Evolutionary conservation across 2,888 invertebrate species (phyloP).

Genomic region (Dolomedes plantarius): DNA sequence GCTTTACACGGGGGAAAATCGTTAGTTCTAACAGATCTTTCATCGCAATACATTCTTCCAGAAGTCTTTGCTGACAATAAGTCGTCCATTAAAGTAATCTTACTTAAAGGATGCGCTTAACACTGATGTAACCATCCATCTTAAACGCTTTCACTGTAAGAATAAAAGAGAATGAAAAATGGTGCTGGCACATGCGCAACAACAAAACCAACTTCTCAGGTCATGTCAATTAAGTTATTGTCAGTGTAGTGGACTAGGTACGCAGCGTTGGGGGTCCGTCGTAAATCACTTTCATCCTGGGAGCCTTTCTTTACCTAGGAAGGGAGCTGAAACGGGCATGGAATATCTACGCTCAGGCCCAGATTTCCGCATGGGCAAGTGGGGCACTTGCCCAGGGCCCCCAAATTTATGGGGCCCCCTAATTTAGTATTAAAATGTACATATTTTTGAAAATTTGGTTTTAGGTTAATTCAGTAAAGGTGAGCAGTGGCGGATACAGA

Average conservation of each 20-base stretch:
- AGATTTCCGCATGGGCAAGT: too few species aligned
- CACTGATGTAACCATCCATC: conserved; percentile 3
- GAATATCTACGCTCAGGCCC: too few species aligned
- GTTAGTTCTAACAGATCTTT: background rate
- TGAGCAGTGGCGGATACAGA: too few species aligned
- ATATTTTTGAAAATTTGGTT: too few species aligned
- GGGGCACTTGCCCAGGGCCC: too few species aligned
- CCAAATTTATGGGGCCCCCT: too few species aligned
- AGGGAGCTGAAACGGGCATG: too few species aligned
- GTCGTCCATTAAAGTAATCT: background rate
- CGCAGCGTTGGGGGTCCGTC: background rate
- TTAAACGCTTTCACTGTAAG: background rate
- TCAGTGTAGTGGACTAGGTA: conserved; percentile 30
- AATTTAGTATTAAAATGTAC: too few species aligned
- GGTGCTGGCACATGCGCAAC: conserved; percentile 8
- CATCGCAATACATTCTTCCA: background rate
- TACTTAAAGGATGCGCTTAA: background rate
- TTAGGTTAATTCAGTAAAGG: too few species aligned
- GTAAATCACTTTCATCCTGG: conserved; percentile 30
- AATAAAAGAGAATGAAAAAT: background rate
- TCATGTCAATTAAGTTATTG: conserved; percentile 49
- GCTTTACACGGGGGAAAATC: too few species aligned
- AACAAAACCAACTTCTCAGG: conserved; percentile 37
- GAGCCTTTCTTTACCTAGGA: background rate
- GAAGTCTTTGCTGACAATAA: background rate